Conservation (phyloP, 2,888 invertebrate genomes). For the Gryllus longicercus region DNA sequence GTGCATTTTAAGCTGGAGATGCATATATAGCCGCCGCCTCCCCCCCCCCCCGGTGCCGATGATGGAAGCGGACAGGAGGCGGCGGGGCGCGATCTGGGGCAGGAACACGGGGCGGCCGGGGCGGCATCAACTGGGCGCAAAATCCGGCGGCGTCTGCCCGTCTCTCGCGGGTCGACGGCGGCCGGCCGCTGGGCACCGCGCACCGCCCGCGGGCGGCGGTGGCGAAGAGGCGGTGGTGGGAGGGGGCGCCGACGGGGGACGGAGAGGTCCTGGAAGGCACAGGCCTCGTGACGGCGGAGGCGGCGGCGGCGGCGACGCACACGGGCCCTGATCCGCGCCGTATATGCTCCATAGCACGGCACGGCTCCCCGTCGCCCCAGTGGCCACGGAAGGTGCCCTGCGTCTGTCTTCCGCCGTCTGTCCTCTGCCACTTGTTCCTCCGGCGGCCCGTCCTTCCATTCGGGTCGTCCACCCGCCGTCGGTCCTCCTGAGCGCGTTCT, state of each 20-base stretch:
- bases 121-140: too few relatives aligned
- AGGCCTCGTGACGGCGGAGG: neutral
- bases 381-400: neutral
- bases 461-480: neutral
- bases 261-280: neutral
- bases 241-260: neutral
- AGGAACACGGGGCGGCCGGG: too few relatives aligned
- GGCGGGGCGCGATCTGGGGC: too few relatives aligned
- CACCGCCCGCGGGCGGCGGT: too few relatives aligned
- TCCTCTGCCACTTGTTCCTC: neutral
- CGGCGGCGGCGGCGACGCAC: neutral
- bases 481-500: neutral
- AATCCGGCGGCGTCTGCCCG: too few relatives aligned
- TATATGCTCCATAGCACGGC: constrained; percentile 10
- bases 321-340: neutral
- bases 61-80: too few relatives aligned
- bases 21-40: too few relatives aligned
- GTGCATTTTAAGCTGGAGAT: too few relatives aligned
- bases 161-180: too few relatives aligned
- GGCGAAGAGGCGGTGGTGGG: too few relatives aligned
- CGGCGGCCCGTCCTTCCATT: neutral
- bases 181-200: too few relatives aligned
- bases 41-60: too few relatives aligned
- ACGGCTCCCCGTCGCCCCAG: neutral
- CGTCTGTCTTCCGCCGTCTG: neutral